Evolutionary conservation across 2,797 vertebrate genomes (phyloP).

Genomic region (Pterois miles): DNA sequence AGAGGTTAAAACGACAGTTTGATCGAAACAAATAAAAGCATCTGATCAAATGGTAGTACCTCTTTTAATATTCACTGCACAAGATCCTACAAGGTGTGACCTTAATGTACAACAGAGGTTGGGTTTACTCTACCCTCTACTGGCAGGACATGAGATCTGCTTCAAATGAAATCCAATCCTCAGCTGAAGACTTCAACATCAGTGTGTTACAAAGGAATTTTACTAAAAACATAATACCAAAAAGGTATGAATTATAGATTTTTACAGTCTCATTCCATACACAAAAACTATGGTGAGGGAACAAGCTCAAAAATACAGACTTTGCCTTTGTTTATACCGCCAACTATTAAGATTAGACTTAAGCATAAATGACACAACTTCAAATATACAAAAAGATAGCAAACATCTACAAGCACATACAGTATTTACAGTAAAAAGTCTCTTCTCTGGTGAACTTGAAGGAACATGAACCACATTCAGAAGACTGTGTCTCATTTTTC

Average conservation of each 20-base stretch:
- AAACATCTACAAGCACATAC: conserved; percentile 48
- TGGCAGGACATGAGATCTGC: conserved; percentile 57
- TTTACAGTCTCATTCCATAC: conserved; percentile 31
- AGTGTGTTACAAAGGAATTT: conserved; percentile 61
- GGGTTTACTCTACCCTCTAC: conserved; percentile 64
- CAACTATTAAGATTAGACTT: conserved; percentile 28
- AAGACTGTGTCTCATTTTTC: conserved; percentile 25
- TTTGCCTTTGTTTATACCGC: conserved; percentile 30
- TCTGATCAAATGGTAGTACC: conserved; percentile 30
- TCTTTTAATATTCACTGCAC: conserved; percentile 66
- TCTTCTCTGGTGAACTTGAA: conserved; percentile 21
- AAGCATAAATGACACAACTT: conserved; percentile 46
- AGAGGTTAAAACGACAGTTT: neutral
- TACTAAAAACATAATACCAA: conserved; percentile 68
- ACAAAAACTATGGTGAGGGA: conserved; percentile 41
- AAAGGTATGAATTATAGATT: conserved; percentile 45
- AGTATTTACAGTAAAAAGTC: conserved; percentile 56
- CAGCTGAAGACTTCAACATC: conserved; percentile 22
- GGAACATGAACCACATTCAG: conserved; percentile 23
- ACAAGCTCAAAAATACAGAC: conserved; percentile 61
- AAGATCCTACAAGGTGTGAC: conserved; percentile 49
- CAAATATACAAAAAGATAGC: conserved; percentile 72
- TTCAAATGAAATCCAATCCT: conserved; percentile 29
- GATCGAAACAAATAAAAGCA: conserved; percentile 8
- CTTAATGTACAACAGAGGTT: conserved; percentile 52